Conservation (phyloP, 2,888 invertebrate species). For the Chymomyza amoena region DNA sequence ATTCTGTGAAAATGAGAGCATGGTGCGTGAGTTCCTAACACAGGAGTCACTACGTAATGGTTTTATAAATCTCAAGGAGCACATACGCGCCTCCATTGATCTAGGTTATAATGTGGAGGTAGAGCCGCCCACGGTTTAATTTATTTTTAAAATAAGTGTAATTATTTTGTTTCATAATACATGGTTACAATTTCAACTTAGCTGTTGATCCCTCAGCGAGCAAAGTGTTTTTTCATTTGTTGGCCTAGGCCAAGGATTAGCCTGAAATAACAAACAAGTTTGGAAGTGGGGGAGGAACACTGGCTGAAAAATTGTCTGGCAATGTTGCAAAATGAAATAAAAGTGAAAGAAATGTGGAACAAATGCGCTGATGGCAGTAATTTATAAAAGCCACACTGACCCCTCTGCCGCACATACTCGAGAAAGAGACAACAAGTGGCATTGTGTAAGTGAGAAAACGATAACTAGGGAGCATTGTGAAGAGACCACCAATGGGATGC, state of each 20-base stretch:
- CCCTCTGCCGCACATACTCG: conserved; percentile 31
- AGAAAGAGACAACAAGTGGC: not conserved
- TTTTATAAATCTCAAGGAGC: conserved; percentile 75
- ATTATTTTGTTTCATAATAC: conserved; percentile 17
- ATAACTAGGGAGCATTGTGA: conserved; percentile 4
- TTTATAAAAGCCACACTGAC: conserved; percentile 62
- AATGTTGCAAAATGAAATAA: conserved; percentile 10
- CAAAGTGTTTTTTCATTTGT: conserved; percentile 5
- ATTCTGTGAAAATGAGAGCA: conserved; percentile 74
- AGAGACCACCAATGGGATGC: not conserved
- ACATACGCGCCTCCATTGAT: conserved; percentile 78
- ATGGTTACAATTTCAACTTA: not conserved
- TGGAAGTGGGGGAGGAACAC: not conserved
- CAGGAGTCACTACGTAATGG: conserved; percentile 77
- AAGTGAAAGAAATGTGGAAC: conserved; percentile 49
- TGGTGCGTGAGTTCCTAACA: conserved; percentile 74
- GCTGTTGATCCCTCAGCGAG: conserved; percentile 2
- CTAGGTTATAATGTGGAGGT: conserved; percentile 77
- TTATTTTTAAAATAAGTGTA: conserved; percentile 36
- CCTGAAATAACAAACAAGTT: conserved; percentile 2
- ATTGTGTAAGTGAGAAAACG: not conserved
- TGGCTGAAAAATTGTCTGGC: conserved; percentile 3
- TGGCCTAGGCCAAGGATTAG: not conserved
- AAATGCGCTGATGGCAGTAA: conserved; percentile 66
- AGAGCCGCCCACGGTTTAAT: conserved; percentile 48